Conservation (phyloP, 2,113 vertebrate genomes). For the Corythornis madagascariensis region DNA sequence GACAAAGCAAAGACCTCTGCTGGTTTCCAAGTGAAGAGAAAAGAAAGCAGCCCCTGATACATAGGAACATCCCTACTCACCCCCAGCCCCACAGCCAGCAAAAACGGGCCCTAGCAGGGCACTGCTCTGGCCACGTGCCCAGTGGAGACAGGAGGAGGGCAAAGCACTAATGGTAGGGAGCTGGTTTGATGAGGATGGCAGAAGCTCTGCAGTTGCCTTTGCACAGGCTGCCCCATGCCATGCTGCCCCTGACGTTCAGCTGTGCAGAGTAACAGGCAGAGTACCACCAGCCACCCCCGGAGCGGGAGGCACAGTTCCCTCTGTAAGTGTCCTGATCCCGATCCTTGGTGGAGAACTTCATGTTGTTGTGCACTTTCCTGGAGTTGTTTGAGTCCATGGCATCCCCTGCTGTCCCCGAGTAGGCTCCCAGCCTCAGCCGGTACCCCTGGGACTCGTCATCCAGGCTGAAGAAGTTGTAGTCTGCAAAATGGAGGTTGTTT, state of each 20-base stretch:
- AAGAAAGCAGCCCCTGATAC: background rate
- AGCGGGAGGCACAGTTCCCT: conserved; percentile 40
- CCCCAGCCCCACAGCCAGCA: background rate
- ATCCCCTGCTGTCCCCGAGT: background rate
- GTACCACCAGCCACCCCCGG: conserved; percentile 55
- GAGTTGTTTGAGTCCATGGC: conserved; percentile 54
- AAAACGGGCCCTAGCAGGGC: background rate
- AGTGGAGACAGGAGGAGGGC: background rate
- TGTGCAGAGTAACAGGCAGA: background rate
- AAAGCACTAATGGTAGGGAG: background rate
- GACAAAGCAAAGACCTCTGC: background rate
- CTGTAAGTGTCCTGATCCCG: conserved; percentile 52
- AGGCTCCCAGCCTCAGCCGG: background rate
- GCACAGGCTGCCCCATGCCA: conserved; percentile 49
- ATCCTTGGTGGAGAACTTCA: conserved; percentile 66
- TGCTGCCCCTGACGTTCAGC: conserved; percentile 10
- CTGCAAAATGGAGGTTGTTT: background rate
- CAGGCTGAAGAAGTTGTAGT: conserved; percentile 40
- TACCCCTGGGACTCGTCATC: background rate
- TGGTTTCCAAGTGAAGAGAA: background rate
- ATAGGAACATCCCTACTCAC: background rate
- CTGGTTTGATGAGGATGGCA: conserved; percentile 60
- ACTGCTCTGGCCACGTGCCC: background rate
- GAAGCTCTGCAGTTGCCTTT: conserved; percentile 38
- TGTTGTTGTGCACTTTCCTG: conserved; percentile 48